A percentile compares a stretch with the other conserved stretches of the same genome.
Conservation (phyloP, 2,888 invertebrate species). For the Caenorhabditis virilis region DNA sequence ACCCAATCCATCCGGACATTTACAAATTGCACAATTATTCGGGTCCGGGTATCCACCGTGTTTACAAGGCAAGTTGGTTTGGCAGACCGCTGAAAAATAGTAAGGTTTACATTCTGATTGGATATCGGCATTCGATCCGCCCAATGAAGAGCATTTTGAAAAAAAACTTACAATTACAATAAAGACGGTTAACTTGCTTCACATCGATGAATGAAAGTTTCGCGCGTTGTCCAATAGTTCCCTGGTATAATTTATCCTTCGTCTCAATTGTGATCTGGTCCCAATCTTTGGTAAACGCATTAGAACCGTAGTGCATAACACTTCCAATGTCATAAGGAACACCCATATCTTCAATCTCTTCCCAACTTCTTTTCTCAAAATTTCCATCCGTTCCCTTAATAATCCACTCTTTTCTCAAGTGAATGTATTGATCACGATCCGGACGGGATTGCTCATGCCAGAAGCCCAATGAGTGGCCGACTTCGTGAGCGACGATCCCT, state of each 20-base stretch:
- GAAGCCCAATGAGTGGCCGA: slow-evolving; percentile 64
- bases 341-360: slow-evolving; percentile 63
- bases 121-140: slow-evolving; percentile 47
- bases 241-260: slow-evolving; percentile 51
- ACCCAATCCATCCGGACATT: slow-evolving; percentile 56
- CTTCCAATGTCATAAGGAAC: slow-evolving; percentile 63
- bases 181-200: slow-evolving; percentile 63
- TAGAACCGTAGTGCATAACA: slow-evolving; percentile 63
- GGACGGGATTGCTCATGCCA: slow-evolving; percentile 66
- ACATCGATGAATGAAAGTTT: slow-evolving; percentile 63
- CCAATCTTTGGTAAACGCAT: slow-evolving; percentile 64
- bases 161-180: slow-evolving; percentile 54
- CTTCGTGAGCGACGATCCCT: slow-evolving; percentile 65
- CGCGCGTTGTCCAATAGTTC: slow-evolving; percentile 62
- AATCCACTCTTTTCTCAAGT: slow-evolving; percentile 56
- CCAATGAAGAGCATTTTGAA: neutral
- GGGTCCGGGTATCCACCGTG: slow-evolving; percentile 64
- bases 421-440: slow-evolving; percentile 62
- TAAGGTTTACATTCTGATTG: too few relatives aligned
- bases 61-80: slow-evolving; percentile 34
- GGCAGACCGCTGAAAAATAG: slow-evolving; percentile 57
- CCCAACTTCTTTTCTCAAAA: slow-evolving; percentile 56
- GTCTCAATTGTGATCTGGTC: slow-evolving; percentile 60
- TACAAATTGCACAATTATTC: slow-evolving; percentile 59
- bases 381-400: slow-evolving; percentile 63